Base-by-base conservation (phyloP, 53 echinoderm and acorn worm species). In the Hippasteria phrygiana region DNA sequence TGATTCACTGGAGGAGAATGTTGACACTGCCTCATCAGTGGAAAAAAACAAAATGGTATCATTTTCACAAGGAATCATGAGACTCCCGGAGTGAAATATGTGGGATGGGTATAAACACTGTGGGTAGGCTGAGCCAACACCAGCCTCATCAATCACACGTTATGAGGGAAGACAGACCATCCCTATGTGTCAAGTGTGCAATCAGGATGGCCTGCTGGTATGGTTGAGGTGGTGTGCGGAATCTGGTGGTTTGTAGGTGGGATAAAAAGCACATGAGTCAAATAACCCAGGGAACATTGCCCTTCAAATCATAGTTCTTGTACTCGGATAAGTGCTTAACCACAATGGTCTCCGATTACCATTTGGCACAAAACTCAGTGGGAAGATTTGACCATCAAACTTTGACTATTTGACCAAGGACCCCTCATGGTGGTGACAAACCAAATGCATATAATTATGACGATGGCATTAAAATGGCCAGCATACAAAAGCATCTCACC, bases 211-310 rank as follows among this genome's bases (percentile, higher is more conserved):
- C 76, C 54, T 34, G 51, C 33, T 16, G 5, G 31, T 27, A 28
- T 28, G 43, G 74, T 22, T 48, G 10, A 18, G 10, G 14, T 18
- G 76, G 53, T 59, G n/a, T 45, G n/a, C 6, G 26, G 59, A 26
- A 8, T 59, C 59, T 26, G n/a, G n/a, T 24, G 7, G n/a, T 59
- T 26, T 59, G 51, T 51, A 17, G 20, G 20, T 59, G 26, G 7
- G 32, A 20, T 31, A 43, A 22, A 1, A 12, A 43, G 53, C 50
- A 7, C 20, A 48, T n/a, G 37, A 72, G 78, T 78, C 55, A 37
- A 78, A 37, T 78, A 78, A 56, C 78, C 78, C 17, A 78, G 59
- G 78, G 56, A 78, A 59, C 78, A 55, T 39, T 78, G 78, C 62
- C 78, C 78, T 24, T 55, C 38, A 32, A 33, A 47, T 5, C 48